A percentile compares a stretch with the other conserved stretches of the same genome.
phyloP scores from a whole-genome alignment of 2,797 vertebrate genomes.

The Rhynchotus rufescens region DNA sequence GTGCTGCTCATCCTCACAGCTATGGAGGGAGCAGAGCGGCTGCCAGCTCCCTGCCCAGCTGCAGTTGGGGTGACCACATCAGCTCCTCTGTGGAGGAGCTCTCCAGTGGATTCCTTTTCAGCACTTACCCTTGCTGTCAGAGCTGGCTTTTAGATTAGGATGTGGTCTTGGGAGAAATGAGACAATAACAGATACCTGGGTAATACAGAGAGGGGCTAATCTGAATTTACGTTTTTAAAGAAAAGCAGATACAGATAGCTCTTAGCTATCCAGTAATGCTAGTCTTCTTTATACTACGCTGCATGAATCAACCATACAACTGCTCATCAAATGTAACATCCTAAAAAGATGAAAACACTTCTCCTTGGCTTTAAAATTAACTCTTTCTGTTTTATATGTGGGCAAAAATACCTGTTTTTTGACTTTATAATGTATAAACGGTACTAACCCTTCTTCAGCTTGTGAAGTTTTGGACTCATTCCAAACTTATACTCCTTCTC shows the following conservation, averaged over 20 bases:
- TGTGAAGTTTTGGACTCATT: background rate
- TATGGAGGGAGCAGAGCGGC: background rate
- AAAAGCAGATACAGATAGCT: background rate
- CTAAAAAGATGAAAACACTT: background rate
- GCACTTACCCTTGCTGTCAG: background rate
- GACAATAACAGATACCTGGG: background rate
- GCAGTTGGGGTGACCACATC: background rate
- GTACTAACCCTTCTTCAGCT: constrained; percentile 56
- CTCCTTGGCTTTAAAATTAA: background rate
- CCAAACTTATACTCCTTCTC: constrained; percentile 2
- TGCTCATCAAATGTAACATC: background rate
- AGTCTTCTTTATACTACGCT: background rate
- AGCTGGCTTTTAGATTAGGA: background rate
- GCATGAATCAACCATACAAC: background rate
- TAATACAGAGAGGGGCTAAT: background rate
- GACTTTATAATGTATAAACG: background rate
- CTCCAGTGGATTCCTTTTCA: background rate
- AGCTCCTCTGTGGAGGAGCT: background rate
- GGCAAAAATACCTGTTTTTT: background rate
- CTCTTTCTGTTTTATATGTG: background rate
- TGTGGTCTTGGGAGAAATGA: background rate
- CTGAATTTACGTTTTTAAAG: background rate
- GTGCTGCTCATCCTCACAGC: background rate
- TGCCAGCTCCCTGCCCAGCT: background rate
- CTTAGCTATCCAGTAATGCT: background rate